Evolutionary conservation across 2,888 invertebrate species (phyloP), one percentile per base, ranked within the genome.

Genomic region (Pediacus dermestoides): DNA sequence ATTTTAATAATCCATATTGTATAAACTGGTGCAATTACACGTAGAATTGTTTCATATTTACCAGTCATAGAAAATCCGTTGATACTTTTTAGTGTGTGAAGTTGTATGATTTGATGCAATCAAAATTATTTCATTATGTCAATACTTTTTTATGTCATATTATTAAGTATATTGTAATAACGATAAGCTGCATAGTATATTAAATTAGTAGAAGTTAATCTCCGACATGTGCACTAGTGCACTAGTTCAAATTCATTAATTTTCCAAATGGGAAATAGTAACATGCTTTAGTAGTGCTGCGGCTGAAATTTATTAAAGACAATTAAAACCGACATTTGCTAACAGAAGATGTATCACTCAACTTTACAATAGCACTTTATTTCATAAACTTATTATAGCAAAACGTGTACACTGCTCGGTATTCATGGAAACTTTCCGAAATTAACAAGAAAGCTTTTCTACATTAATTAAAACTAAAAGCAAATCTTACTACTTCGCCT

Each of bases 281-380:
- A 44, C 49, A 44, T 46, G 42, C 48, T 46, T 7, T 18, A 18
- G n/a, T n/a, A 18, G 21, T 39, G 44, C n/a, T 38, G 44, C 39
- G 44, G 48, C 46, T 42, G 30, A 44, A 55, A 53, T 54, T 53
- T 49, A 55, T 52, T 50, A 47, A 50, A 46, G 42, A 52, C 46
- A 52, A 53, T 52, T 52, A 52, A 48, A 50, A 48, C 43, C 53
- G 52, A 51, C 55, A 47, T 47, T 42, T 37, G 43, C 48, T 41
- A 48, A 47, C 44, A 37, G 38, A 46, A 55, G 51, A 54, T 50
- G 39, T 52, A 55, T 55, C 44, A 52, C 44, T 47, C 39, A 44
- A 46, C 42, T 41, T 42, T 39, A 47, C 45, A 50, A 48, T 43
- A 35, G 40, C 46, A 46, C 48, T 47, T 45, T 43, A 47, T 48